Evolutionary conservation across 2,888 invertebrate genomes (phyloP).

Genomic region (Pimpla rufipes): DNA sequence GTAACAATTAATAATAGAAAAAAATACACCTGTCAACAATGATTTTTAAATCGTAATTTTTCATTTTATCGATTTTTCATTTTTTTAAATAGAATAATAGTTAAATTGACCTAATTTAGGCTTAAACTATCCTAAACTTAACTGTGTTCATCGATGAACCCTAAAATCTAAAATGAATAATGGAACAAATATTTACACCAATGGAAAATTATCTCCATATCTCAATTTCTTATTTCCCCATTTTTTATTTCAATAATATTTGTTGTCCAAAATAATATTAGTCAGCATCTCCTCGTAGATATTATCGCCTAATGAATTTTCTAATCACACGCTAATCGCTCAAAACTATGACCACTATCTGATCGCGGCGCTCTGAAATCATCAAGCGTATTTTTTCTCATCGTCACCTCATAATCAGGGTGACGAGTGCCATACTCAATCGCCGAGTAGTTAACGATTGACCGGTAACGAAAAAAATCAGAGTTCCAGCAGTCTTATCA

Average conservation of each 20-base stretch:
- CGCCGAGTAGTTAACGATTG: background rate
- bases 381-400: background rate
- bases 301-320: background rate
- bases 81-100: no score
- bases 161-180: no score
- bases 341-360: background rate
- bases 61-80: no score
- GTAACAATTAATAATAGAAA: no score
- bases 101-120: no score
- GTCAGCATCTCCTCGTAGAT: background rate
- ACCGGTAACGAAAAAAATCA: background rate
- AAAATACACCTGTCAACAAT: no score
- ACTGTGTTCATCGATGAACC: no score
- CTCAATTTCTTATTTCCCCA: no score
- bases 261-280: no score
- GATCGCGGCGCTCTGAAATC: constrained; percentile 7
- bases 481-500: background rate
- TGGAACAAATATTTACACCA: background rate
- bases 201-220: background rate
- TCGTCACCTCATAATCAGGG: background rate
- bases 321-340: background rate
- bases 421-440: background rate
- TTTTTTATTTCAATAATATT: no score
- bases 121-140: no score
- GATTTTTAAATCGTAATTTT: no score